Evolutionary conservation across 2,888 invertebrate genomes (phyloP).

Genomic region (Eulithis testata): DNA sequence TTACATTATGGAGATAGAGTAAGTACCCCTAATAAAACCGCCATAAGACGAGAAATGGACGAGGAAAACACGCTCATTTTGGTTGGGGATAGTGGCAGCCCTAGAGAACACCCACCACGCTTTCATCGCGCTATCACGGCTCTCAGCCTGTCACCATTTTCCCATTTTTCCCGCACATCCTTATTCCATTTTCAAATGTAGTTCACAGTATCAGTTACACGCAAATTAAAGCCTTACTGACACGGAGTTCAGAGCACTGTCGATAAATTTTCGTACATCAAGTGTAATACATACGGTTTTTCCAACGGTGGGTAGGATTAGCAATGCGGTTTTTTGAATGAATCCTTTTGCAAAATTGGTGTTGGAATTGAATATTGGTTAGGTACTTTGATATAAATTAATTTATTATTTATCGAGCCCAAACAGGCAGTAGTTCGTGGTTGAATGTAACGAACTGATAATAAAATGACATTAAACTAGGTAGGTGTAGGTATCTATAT

Average conservation of each 20-base stretch:
- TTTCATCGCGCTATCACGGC: constrained; percentile 81
- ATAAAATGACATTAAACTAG: constrained; percentile 34
- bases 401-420: constrained; percentile 59
- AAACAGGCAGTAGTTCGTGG: constrained; percentile 52
- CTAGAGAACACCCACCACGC: constrained; percentile 64
- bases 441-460: constrained; percentile 52
- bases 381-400: constrained; percentile 44
- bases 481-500: too few species aligned
- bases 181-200: constrained; percentile 42
- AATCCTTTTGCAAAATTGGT: constrained; percentile 73
- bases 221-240: constrained; percentile 38
- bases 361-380: constrained; percentile 71
- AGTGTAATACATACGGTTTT: constrained; percentile 45
- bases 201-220: constrained; percentile 2
- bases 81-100: constrained; percentile 49
- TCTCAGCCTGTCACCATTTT: constrained; percentile 81
- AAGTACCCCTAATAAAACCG: too few species aligned
- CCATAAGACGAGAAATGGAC: too few species aligned
- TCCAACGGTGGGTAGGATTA: constrained; percentile 52
- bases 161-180: constrained; percentile 74
- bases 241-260: constrained; percentile 23
- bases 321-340: constrained; percentile 80
- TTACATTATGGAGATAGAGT: too few species aligned
- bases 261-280: constrained; percentile 16
- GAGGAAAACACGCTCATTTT: too few species aligned